Evolutionary conservation across 2,797 vertebrate genomes (phyloP).

Genomic region (Phaenicophaeus curvirostris): DNA sequence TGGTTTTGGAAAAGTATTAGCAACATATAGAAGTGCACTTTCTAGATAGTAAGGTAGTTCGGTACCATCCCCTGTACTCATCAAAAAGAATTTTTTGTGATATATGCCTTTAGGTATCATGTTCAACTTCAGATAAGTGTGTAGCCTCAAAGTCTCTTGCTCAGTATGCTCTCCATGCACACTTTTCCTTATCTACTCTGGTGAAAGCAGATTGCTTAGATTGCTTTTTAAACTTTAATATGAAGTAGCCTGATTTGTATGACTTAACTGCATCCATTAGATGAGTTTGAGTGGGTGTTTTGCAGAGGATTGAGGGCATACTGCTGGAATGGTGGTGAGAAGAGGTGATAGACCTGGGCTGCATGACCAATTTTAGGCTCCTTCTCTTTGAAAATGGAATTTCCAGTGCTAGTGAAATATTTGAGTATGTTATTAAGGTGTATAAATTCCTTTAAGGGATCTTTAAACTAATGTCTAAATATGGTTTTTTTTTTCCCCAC

Average conservation of each 20-base stretch:
- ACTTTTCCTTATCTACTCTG: accelerated
- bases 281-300: not conserved
- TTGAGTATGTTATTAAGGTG: not conserved
- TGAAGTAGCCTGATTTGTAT: not conserved
- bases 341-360: not conserved
- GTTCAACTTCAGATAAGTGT: not conserved
- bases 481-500: too few relatives aligned
- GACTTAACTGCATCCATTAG: not conserved
- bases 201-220: not conserved
- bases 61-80: not conserved
- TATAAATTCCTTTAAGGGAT: not conserved
- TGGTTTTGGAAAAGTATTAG: not conserved
- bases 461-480: not conserved
- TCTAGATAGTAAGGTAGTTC: not conserved
- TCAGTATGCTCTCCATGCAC: accelerated
- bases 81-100: not conserved
- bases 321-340: not conserved
- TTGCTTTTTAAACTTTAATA: not conserved
- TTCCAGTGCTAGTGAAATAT: not conserved
- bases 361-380: not conserved
- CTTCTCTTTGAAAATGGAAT: not conserved
- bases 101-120: not conserved
- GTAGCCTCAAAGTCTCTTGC: not conserved
- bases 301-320: not conserved
- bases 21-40: not conserved